These are phyloP conservation scores for Papilio helenus DNA, from an alignment of 1,140 invertebrate species.

Conservation along the genomic window DNA sequence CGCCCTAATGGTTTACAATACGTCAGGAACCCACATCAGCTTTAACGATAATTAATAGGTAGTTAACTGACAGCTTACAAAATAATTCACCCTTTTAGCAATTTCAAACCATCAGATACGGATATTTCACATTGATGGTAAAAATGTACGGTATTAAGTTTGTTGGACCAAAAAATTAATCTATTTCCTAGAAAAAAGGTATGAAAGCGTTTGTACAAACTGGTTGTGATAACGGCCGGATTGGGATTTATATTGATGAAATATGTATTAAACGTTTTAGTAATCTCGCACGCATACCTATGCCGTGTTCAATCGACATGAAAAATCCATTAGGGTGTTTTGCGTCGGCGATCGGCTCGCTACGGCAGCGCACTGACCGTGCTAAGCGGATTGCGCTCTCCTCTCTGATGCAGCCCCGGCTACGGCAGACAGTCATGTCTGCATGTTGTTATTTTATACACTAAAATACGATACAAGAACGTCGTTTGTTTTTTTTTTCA, in stretches of 20 bases:
- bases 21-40: slow-evolving; percentile 63
- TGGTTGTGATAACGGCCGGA: slow-evolving; percentile 23
- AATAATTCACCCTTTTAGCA: slow-evolving; percentile 50
- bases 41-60: slow-evolving; percentile 78
- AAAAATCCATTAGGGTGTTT: slow-evolving; percentile 81
- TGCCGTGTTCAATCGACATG: slow-evolving; percentile 78
- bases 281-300: slow-evolving; percentile 66
- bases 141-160: not conserved
- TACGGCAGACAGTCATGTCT: slow-evolving; percentile 5
- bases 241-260: slow-evolving; percentile 34
- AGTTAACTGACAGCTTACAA: slow-evolving; percentile 62
- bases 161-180: not conserved
- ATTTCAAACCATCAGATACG: slow-evolving; percentile 5
- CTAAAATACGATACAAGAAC: slow-evolving; percentile 13
- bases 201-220: slow-evolving; percentile 32
- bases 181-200: not conserved
- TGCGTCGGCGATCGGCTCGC: slow-evolving; percentile 55
- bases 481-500: not conserved
- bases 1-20: slow-evolving; percentile 55
- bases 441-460: slow-evolving; percentile 23
- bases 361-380: slow-evolving; percentile 73
- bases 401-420: slow-evolving; percentile 53
- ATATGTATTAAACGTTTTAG: slow-evolving; percentile 49
- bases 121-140: slow-evolving; percentile 4
- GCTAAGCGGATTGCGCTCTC: slow-evolving; percentile 78